A percentile compares a stretch with the other conserved stretches of the same genome.
Evolutionary conservation across 2,888 invertebrate species (phyloP).

Genomic region (Therioaphis trifolii): DNA sequence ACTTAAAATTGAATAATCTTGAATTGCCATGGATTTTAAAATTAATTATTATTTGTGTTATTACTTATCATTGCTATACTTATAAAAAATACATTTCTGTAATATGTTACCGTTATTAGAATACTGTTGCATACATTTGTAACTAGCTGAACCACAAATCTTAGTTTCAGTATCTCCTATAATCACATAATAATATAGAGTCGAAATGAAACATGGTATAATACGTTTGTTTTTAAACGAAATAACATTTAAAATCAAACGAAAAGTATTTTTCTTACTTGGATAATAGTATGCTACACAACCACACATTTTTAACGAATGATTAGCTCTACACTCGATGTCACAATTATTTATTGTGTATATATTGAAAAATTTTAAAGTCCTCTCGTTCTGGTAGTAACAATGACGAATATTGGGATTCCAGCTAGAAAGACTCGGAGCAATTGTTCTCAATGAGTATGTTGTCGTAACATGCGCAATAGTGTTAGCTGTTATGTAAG

Average conservation of each 20-base stretch:
- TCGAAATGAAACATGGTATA: neutral
- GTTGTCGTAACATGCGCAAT: constrained; percentile 56
- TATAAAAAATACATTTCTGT: neutral
- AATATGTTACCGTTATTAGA: constrained; percentile 25
- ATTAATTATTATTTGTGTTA: neutral
- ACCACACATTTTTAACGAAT: constrained; percentile 64
- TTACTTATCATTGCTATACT: neutral
- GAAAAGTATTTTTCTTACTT: constrained; percentile 57
- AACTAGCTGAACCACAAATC: constrained; percentile 48
- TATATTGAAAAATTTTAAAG: constrained; percentile 64
- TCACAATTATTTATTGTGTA: constrained; percentile 65
- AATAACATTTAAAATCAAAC: too few relatives aligned
- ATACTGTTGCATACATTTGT: constrained; percentile 37
- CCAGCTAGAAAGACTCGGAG: constrained; percentile 64
- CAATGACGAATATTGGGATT: constrained; percentile 64
- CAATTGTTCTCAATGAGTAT: constrained; percentile 50
- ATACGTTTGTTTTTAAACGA: neutral
- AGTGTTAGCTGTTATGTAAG: constrained; percentile 64
- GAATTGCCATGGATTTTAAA: neutral
- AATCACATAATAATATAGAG: neutral
- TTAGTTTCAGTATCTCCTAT: constrained; percentile 49
- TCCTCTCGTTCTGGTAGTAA: constrained; percentile 65
- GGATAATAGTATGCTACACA: constrained; percentile 65
- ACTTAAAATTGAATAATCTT: constrained; percentile 60
- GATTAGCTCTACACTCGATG: constrained; percentile 65